Evolutionary conservation across 2,113 vertebrate species (phyloP), one percentile per base, ranked within the genome.

Genomic region (Anarhynchus alexandrinus): DNA sequence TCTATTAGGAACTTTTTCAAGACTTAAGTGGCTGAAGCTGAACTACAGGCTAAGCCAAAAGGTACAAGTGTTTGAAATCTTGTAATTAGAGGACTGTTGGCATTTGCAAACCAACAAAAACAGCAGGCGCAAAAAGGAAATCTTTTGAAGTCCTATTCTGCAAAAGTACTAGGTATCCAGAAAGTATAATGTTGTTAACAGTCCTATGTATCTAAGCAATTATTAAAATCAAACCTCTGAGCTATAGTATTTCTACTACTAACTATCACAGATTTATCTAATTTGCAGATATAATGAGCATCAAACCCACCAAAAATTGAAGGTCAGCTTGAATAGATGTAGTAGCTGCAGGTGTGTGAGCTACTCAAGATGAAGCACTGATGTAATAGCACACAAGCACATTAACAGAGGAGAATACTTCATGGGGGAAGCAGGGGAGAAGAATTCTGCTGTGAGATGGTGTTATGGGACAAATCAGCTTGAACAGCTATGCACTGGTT

Each of bases 241-340:
- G 16, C 32, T 34, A 0, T 72, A 21, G 8, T 32, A 7, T 19
- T 55, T 20, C 58, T 77, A 20, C 15, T 83, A 19, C 40, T 10
- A 21, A 19, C 34, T 10, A 19, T 4, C 13, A 30, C 4, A 69
- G 30, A 3, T 54, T 40, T 36, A 15, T 23, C 12, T 49, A 7
- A 38, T 78, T 74, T 43, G 23, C n/a, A 91, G 6, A 21, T 23
- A 19, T 11, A 9, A 71, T 10, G 26, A 82, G 19, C 34, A 59
- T 1, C 17, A n/a, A 22, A 10, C 1, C 3, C 27, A 36, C 4
- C 3, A 17, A 23, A 32, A 20, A 15, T 0, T 2, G 5, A 25
- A 54, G 47, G 20, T 23, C 38, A 67, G 34, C 43, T 67, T 18
- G n/a, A 38, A 40, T 4, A 69, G 52, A 9, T 57, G 59, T 8